Evolutionary conservation across 2,797 vertebrate species (phyloP).

Genomic region (Menidia menidia): DNA sequence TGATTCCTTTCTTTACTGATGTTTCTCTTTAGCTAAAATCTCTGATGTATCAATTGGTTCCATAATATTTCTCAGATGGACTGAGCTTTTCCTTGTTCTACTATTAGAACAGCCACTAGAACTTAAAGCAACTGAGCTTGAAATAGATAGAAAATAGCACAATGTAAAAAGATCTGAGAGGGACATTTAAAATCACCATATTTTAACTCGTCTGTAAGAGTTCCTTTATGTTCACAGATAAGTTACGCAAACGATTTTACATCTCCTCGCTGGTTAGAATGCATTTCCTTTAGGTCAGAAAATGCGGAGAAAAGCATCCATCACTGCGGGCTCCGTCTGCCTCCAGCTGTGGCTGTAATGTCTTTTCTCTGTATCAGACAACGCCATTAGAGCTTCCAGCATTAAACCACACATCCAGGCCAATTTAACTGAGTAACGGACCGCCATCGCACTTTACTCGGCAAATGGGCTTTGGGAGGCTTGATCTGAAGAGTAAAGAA

Average conservation of each 20-base stretch:
- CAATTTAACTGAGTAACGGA: slow-evolving; percentile 51
- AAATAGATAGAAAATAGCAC: too few relatives aligned
- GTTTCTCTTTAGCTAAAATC: too few relatives aligned
- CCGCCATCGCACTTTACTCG: slow-evolving; percentile 29
- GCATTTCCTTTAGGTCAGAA: slow-evolving; percentile 18
- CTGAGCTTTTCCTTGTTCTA: too few relatives aligned
- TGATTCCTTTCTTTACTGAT: too few relatives aligned
- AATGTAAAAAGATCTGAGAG: too few relatives aligned
- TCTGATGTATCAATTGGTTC: too few relatives aligned
- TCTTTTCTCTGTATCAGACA: slow-evolving; percentile 51
- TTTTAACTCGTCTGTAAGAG: too few relatives aligned
- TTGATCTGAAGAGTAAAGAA: slow-evolving; percentile 21
- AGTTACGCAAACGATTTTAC: not conserved
- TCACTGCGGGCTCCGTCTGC: slow-evolving; percentile 33
- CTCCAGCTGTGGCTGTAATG: slow-evolving; percentile 47
- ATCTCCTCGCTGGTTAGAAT: slow-evolving; percentile 41
- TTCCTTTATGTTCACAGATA: not conserved
- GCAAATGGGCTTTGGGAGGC: slow-evolving; percentile 28
- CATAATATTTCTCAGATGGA: too few relatives aligned
- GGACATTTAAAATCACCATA: too few relatives aligned
- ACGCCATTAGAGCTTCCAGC: slow-evolving; percentile 50
- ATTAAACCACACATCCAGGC: slow-evolving; percentile 44
- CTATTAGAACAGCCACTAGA: too few relatives aligned
- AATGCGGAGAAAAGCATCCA: slow-evolving; percentile 33
- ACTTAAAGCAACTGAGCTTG: too few relatives aligned